Evolutionary conservation across 2,113 vertebrate genomes (phyloP), one percentile per base, ranked within the genome.

Genomic region (Seriola dumerili): DNA sequence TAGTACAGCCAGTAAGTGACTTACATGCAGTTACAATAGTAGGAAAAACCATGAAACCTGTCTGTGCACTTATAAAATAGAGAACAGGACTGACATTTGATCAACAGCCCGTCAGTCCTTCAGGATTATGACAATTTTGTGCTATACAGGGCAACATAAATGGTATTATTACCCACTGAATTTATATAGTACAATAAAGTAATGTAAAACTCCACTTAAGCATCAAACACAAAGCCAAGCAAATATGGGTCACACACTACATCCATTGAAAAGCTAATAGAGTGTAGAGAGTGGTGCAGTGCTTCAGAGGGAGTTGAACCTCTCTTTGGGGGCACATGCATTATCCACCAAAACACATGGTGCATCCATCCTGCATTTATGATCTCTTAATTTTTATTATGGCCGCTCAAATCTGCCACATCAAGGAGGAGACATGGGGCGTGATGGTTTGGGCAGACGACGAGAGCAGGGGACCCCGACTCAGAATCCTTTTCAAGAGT

Each of bases 361-460:
- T 79, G 77, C 78, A 81, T 83, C 84, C 81, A 91, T 93, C 83
- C 69, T 8, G 55, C 81, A 63, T 91, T 92, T 90, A 93, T 81
- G 85, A 91, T 84, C 86, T 84, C 73, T 88, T 88, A 9, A 79
- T 88, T 86, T 84, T 87, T 88, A 91, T 64, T 76, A 76, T 36
- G 64, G 83, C 81, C 71, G 64, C 72, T 82, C 66, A 68, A 88
- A 88, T 34, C 80, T 76, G 75, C 91, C 92, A 91, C 92, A 91
- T 92, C 80, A 92, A 92, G 81, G 84, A 64, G 72, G 65, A 67
- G 84, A 86, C 78, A 48, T 80, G 80, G 74, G 48, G 72, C 73
- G 3, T 16, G n/a, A 89, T 86, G 84, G 76, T 67, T 87, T 80
- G 67, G 70, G 61, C 86, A 93, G 88, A 91, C 68, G 48, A 78